phyloP scores from a whole-genome alignment of 1,140 invertebrate species.

The Pectinophora gossypiella region DNA sequence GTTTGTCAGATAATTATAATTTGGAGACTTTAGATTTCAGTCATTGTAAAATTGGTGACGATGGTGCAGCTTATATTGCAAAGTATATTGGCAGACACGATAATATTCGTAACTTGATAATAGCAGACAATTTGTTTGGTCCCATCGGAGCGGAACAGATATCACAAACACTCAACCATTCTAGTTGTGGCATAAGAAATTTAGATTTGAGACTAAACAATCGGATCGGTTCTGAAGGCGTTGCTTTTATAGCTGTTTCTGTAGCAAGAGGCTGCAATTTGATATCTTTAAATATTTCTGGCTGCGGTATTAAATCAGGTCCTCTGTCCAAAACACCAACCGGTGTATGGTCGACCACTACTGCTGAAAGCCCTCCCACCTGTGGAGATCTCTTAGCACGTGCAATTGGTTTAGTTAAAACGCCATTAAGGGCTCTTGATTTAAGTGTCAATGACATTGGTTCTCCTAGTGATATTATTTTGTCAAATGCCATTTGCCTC shows the following conservation, averaged over 20 bases:
- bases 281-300: slow-evolving; percentile 65
- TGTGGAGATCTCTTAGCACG: slow-evolving; percentile 64
- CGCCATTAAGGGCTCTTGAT: slow-evolving; percentile 55
- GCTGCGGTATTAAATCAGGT: slow-evolving; percentile 55
- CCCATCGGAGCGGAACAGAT: slow-evolving; percentile 56
- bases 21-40: slow-evolving; percentile 70
- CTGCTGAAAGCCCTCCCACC: slow-evolving; percentile 59
- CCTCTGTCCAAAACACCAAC: slow-evolving; percentile 49
- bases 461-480: slow-evolving; percentile 50
- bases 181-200: slow-evolving; percentile 45
- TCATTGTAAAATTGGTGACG: slow-evolving; percentile 69
- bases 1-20: slow-evolving; percentile 49
- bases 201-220: slow-evolving; percentile 67
- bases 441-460: slow-evolving; percentile 68
- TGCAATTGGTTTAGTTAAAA: slow-evolving; percentile 62
- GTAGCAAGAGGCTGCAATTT: slow-evolving; percentile 68
- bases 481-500: slow-evolving; percentile 63
- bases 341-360: slow-evolving; percentile 61
- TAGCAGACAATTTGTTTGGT: slow-evolving; percentile 70
- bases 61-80: slow-evolving; percentile 55
- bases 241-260: slow-evolving; percentile 58
- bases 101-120: slow-evolving; percentile 52
- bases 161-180: slow-evolving; percentile 54
- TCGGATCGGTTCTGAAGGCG: slow-evolving; percentile 59
- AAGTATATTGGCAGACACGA: slow-evolving; percentile 66